Percentiles rank a stretch among this genome's conserved stretches.
These are phyloP conservation scores for Emydoidea blandingii DNA, from an alignment of 2,797 vertebrate genomes.

Conservation along the genomic window DNA sequence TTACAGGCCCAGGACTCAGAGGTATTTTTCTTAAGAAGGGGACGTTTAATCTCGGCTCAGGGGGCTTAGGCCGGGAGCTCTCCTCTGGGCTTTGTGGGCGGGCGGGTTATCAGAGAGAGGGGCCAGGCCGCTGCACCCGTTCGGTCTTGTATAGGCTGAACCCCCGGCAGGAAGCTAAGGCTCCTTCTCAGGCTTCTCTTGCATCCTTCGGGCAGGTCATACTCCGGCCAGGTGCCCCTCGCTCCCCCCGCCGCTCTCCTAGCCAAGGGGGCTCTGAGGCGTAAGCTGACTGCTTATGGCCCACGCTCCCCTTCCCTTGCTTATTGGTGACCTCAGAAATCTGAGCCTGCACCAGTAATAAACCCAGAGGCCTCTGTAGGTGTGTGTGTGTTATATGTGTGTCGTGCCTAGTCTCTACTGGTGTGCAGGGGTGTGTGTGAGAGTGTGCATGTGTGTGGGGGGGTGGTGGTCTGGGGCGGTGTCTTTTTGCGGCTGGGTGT, in stretches of 20 bases:
- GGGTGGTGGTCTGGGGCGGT: no score
- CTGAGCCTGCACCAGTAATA: not conserved
- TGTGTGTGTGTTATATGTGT: not conserved
- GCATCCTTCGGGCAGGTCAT: not conserved
- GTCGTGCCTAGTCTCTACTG: not conserved
- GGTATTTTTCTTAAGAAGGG: not conserved
- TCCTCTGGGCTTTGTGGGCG: not conserved
- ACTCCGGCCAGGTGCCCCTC: not conserved
- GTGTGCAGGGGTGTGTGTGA: no score
- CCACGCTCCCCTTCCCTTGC: not conserved
- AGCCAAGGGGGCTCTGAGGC: not conserved
- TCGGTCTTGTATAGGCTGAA: no score
- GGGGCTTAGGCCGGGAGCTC: not conserved
- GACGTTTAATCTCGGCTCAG: not conserved
- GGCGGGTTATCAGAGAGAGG: not conserved
- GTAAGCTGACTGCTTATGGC: not conserved
- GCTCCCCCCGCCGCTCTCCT: not conserved
- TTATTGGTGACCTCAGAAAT: not conserved
- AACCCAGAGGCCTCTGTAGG: not conserved
- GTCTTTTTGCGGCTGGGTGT: not conserved
- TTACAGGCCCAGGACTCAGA: not conserved
- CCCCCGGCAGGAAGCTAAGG: not conserved
- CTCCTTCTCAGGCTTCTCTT: not conserved
- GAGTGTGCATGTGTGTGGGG: no score
- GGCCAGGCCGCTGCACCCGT: not conserved